Conservation (phyloP, 2,888 invertebrate species). For the Melolontha melolontha region DNA sequence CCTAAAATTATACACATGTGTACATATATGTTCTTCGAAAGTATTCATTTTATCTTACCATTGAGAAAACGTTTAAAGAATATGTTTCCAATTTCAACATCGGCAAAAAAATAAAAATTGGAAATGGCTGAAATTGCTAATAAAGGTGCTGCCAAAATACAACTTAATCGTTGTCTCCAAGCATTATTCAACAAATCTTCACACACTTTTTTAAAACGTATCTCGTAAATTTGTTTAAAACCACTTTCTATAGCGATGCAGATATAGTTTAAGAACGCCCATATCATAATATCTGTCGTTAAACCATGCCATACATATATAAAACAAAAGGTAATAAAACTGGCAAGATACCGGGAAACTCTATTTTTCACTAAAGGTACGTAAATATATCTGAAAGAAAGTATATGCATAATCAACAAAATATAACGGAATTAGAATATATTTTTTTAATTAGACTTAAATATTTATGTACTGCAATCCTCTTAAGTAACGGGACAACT, state of each 20-base stretch:
- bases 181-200: slow-evolving; percentile 56
- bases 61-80: slow-evolving; percentile 73
- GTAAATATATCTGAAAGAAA: slow-evolving; percentile 83
- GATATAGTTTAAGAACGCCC: slow-evolving; percentile 88
- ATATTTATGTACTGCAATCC: background rate
- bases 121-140: slow-evolving; percentile 85
- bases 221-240: slow-evolving; percentile 67
- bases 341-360: slow-evolving; percentile 56
- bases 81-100: slow-evolving; percentile 78
- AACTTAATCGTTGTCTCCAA: slow-evolving; percentile 74
- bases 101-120: slow-evolving; percentile 90
- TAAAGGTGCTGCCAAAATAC: slow-evolving; percentile 78
- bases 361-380: slow-evolving; percentile 68
- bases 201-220: slow-evolving; percentile 66
- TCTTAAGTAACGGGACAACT: too few species aligned
- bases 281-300: slow-evolving; percentile 80
- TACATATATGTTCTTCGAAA: slow-evolving; percentile 27
- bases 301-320: slow-evolving; percentile 92
- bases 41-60: slow-evolving; percentile 61
- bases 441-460: slow-evolving; percentile 22
- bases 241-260: slow-evolving; percentile 81
- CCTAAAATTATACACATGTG: slow-evolving; percentile 56
- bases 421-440: background rate
- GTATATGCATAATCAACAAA: slow-evolving; percentile 14
- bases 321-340: slow-evolving; percentile 83